phyloP scores from a whole-genome alignment of 2,888 invertebrate species.

The Rhopalosiphum nymphaeae region DNA sequence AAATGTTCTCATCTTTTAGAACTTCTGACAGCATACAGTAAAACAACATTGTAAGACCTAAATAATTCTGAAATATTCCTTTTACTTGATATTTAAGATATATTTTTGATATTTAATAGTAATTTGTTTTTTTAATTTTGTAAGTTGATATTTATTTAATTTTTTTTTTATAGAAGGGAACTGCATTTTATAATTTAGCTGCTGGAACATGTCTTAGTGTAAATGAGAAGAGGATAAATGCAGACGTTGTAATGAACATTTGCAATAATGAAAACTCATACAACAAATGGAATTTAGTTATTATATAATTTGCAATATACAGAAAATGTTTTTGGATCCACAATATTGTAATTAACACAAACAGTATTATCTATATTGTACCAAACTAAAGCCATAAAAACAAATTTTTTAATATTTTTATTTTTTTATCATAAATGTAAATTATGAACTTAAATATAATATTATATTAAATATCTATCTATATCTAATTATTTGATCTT shows the following conservation, averaged over 20 bases:
- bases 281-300: constrained; percentile 68
- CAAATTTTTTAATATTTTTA: not conserved
- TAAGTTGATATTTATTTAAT: not conserved
- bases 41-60: not conserved
- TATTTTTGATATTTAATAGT: no score
- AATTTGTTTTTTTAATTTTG: not conserved
- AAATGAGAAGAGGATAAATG: constrained; percentile 71
- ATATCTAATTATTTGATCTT: no score
- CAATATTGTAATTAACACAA: not conserved
- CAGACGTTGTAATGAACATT: constrained; percentile 75
- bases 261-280: constrained; percentile 72
- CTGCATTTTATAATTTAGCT: constrained; percentile 88
- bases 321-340: not conserved
- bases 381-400: not conserved
- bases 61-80: not conserved
- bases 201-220: constrained; percentile 86
- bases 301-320: constrained; percentile 38
- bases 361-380: not conserved
- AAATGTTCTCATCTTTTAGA: not conserved
- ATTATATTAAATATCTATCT: no score
- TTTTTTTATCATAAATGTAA: no score
- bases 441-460: no score
- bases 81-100: not conserved
- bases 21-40: not conserved
- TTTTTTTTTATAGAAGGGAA: constrained; percentile 74